Evolutionary conservation across 2,113 vertebrate species (phyloP).

Genomic region (Genyomyrus donnyi): DNA sequence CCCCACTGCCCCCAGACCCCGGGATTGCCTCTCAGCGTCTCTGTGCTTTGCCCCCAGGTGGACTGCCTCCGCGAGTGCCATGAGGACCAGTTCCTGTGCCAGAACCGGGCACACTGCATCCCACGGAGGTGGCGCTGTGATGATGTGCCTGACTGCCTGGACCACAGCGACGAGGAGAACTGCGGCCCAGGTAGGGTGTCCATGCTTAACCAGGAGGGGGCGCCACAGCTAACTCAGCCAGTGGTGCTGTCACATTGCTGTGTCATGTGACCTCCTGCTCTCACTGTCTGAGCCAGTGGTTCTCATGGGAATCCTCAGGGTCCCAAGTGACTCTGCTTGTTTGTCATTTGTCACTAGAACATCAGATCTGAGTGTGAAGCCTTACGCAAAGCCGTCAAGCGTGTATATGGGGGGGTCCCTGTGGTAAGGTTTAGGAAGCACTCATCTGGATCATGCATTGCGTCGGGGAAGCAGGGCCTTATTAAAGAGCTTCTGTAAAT

Average conservation of each 20-base stretch:
- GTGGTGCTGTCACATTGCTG: background rate
- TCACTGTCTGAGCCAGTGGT: background rate
- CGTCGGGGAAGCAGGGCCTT: background rate
- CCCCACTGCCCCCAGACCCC: background rate
- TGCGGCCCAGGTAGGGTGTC: constrained; percentile 62
- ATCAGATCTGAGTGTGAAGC: background rate
- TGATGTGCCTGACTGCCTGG: constrained; percentile 70
- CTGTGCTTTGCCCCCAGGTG: constrained; percentile 50
- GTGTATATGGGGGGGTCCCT: background rate
- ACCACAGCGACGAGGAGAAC: constrained; percentile 73
- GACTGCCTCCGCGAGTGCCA: constrained; percentile 72
- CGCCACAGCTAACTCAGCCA: background rate
- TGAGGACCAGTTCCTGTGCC: constrained; percentile 71
- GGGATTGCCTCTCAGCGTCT: background rate
- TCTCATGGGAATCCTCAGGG: background rate
- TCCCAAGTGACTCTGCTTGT: background rate
- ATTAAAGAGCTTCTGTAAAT: background rate
- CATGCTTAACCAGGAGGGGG: no score
- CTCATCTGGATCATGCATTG: background rate
- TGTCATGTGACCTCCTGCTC: background rate
- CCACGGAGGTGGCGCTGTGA: constrained; percentile 75
- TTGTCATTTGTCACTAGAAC: background rate
- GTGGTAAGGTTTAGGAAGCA: background rate
- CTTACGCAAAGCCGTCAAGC: background rate
- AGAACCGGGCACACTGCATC: constrained; percentile 71